Conservation (phyloP, 2,888 invertebrate genomes). For the Tachina fera region DNA sequence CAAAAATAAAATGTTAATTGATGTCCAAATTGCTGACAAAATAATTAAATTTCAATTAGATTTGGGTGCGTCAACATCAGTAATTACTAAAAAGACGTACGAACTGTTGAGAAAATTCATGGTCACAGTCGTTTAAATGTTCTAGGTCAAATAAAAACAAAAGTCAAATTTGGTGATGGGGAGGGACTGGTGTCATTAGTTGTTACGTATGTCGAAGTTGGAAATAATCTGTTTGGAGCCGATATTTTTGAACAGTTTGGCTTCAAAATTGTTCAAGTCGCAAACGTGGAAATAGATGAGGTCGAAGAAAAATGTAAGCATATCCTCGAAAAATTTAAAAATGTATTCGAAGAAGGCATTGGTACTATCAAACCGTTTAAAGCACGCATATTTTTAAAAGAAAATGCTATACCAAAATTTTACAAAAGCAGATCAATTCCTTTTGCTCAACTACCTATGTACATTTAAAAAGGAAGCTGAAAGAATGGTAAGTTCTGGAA, state of each 20-base stretch:
- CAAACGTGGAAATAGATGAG: neutral
- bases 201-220: conserved; percentile 13
- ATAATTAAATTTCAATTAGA: conserved; percentile 42
- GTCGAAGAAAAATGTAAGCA: conserved; percentile 10
- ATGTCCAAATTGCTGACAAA: conserved; percentile 3
- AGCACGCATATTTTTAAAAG: too few relatives aligned
- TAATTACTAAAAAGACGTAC: conserved; percentile 26
- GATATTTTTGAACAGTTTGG: conserved; percentile 30
- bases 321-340: neutral
- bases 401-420: conserved; percentile 65
- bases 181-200: neutral
- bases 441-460: conserved; percentile 64
- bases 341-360: conserved; percentile 11
- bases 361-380: conserved; percentile 18
- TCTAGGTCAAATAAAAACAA: conserved; percentile 20
- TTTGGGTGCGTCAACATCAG: conserved; percentile 13
- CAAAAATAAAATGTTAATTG: conserved; percentile 31
- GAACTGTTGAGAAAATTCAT: neutral
- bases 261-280: conserved; percentile 18
- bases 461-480: conserved; percentile 70
- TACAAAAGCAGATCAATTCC: conserved; percentile 73
- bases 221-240: conserved; percentile 24
- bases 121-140: neutral
- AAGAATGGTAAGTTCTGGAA: conserved; percentile 57
- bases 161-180: conserved; percentile 23